Percentiles rank a stretch among this genome's conserved stretches.
Conservation (phyloP, 2,888 invertebrate genomes). For the Dexiosoma caninum region DNA sequence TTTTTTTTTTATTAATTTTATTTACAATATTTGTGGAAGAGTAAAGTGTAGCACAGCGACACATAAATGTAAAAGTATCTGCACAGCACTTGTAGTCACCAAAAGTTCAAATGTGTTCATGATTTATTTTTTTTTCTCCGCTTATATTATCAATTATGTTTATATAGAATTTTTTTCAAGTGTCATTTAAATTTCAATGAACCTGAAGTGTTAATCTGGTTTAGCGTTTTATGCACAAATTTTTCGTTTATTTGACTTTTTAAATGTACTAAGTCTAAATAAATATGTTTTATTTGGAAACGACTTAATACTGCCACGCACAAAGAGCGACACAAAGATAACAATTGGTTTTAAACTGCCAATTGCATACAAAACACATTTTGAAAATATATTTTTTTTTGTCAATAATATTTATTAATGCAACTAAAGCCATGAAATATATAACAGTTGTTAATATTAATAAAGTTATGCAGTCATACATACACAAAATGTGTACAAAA, state of each 20-base stretch:
- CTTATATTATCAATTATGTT: neutral
- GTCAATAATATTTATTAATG: neutral
- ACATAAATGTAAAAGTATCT: too few species aligned
- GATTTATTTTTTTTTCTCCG: neutral
- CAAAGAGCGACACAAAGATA: slow-evolving; percentile 19
- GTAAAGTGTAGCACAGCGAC: too few species aligned
- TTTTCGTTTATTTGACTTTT: neutral
- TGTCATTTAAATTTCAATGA: neutral
- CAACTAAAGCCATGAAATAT: neutral
- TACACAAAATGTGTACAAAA: too few species aligned
- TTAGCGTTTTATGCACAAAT: neutral
- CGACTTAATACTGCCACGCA: neutral
- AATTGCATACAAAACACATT: neutral
- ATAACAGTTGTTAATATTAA: neutral
- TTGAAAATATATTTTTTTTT: neutral
- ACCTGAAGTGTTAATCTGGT: neutral
- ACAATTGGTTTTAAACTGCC: slow-evolving; percentile 11
- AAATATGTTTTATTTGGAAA: neutral
- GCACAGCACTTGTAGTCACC: too few species aligned
- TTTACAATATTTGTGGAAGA: too few species aligned
- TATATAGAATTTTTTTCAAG: neutral
- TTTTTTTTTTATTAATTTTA: too few species aligned
- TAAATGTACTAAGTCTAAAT: neutral
- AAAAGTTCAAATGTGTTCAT: neutral
- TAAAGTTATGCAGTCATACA: neutral